Evolutionary conservation across 35 echinoderm and acorn worm species (phyloP), one percentile per base, ranked within the genome.

Genomic region (Apostichopus japonicus): DNA sequence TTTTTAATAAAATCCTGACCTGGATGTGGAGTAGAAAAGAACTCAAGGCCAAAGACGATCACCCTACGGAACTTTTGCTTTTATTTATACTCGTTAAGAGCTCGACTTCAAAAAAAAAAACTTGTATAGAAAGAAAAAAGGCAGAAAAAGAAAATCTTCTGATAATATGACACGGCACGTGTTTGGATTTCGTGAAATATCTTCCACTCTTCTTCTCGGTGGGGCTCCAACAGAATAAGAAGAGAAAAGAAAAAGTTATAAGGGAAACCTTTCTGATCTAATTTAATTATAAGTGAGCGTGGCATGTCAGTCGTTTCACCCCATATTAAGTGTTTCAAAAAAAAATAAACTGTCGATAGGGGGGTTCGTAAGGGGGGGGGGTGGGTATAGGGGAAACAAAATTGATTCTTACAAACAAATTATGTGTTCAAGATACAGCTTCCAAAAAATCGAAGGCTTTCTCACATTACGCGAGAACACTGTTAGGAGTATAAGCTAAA

Each of bases 51-150:
- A 56, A 44, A n/a, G 55, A 21, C 21, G 79, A 55, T 83, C 79
- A 83, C 79, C 79, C 79, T 83, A 83, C 79, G 81, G 81, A 84
- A 24, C 24, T 75, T 75, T n/a, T 75, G 15, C 11, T 82, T 82
- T 82, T 82, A 17, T 54, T 55, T 82, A 44, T 82, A 82, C 27
- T 52, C 19, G 78, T 79, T 79, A 79, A 79, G 13, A 14, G 10
- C 78, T 79, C 78, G 14, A 5, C 51, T 53, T 79, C 23, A 79
- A 79, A 33, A 33, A 44, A 44, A 44, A 33, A 44, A 44, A 44
- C 33, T 44, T 44, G 33, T 44, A 44, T 3, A 44, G 33, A 44
- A 67, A 67, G 63, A 67, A 67, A 67, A 15, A 67, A 67, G 63
- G 63, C 11, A 67, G 61, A 67, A 9, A 19, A 67, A 67, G 0